Conservation (phyloP, 37 sponge, comb jelly and placozoan species). For the Lycopodina hypogea region DNA sequence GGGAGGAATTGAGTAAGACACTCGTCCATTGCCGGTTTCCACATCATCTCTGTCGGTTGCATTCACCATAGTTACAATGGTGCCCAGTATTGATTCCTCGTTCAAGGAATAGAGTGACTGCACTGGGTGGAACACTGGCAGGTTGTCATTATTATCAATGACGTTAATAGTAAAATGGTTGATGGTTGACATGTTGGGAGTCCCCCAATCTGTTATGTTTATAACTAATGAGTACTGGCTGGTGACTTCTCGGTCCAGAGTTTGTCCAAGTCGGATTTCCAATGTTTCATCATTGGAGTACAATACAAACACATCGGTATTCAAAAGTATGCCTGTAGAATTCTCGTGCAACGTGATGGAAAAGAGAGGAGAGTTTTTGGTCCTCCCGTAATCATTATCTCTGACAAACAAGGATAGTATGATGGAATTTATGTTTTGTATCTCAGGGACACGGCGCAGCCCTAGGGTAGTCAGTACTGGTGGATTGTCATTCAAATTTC, state of each 20-base stretch:
- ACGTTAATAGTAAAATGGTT: slow-evolving; percentile 29
- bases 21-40: slow-evolving; percentile 19
- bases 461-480: slow-evolving; percentile 27
- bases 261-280: neutral
- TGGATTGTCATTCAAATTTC: slow-evolving; percentile 60
- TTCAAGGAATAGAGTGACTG: neutral
- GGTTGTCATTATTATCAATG: slow-evolving; percentile 48
- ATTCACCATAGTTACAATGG: neutral
- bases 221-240: slow-evolving; percentile 36
- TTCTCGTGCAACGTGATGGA: slow-evolving; percentile 17
- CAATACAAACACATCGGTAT: slow-evolving; percentile 7
- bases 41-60: slow-evolving; percentile 38
- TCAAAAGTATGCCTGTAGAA: neutral
- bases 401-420: slow-evolving; percentile 11
- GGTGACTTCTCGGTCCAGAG: slow-evolving; percentile 42
- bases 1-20: slow-evolving; percentile 29
- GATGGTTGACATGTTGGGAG: slow-evolving; percentile 6
- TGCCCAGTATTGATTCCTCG: neutral
- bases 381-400: slow-evolving; percentile 46
- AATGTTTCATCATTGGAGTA: neutral
- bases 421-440: neutral
- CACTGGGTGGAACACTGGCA: slow-evolving; percentile 50
- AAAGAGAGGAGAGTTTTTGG: neutral
- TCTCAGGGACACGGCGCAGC: neutral
- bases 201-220: slow-evolving; percentile 37